Evolutionary conservation across 2,113 vertebrate genomes (phyloP).

Genomic region (Laticauda colubrina): DNA sequence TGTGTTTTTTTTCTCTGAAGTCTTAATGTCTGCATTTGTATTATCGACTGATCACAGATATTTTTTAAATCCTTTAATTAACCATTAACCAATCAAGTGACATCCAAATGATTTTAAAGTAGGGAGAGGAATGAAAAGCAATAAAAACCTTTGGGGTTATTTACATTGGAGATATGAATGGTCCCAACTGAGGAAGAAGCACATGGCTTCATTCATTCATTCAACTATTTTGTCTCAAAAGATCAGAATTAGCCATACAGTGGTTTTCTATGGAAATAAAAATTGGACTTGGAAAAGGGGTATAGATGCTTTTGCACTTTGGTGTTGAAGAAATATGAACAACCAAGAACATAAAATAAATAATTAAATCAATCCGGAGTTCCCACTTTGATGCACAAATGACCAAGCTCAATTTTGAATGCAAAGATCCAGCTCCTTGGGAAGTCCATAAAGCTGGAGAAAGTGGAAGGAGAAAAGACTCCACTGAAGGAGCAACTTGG

Average conservation of each 20-base stretch:
- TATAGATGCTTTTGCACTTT: neutral
- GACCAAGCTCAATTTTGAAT: neutral
- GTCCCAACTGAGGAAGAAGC: neutral
- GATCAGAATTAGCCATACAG: neutral
- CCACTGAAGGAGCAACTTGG: neutral
- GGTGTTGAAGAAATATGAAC: neutral
- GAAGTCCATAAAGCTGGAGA: neutral
- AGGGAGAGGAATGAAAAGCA: neutral
- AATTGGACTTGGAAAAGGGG: neutral
- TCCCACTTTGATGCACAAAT: neutral
- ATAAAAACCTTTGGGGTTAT: neutral
- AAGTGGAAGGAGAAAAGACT: neutral
- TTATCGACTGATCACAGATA: neutral
- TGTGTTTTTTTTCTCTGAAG: neutral
- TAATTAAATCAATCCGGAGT: neutral
- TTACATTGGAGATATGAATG: neutral
- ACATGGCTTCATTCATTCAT: neutral
- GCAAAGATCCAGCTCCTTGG: neutral
- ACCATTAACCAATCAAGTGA: neutral
- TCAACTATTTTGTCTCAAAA: neutral
- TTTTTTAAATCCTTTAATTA: neutral
- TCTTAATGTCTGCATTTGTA: neutral
- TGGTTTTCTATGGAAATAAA: neutral
- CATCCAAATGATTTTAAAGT: neutral
- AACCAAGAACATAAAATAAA: neutral